Evolutionary conservation across 2,797 vertebrate genomes (phyloP), one percentile per base, ranked within the genome.

Genomic region (Poecilia gillii): DNA sequence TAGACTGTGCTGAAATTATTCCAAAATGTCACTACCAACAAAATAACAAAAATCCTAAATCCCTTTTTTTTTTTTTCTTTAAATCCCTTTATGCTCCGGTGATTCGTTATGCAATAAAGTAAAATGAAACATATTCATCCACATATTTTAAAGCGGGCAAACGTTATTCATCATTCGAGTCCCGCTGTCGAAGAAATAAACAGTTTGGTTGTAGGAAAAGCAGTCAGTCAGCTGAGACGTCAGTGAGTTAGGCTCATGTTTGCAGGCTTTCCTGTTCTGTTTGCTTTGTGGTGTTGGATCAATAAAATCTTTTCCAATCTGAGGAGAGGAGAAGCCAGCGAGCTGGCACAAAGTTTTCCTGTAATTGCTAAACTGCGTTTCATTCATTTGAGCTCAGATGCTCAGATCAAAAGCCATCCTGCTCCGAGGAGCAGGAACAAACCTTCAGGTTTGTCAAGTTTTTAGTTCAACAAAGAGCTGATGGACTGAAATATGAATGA

Each of bases 171-270:
- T 72, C n/a, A 49, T 77, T 80, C 28, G 6, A n/a, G 59, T 70
- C 41, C 39, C 12, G 1, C 20, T 25, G 5, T 62, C 76, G 43
- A 46, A 81, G 47, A 81, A 57, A 66, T 62, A 2, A 72, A 66
- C 5, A 47, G 62, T 55, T 70, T 74, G 76, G 73, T 72, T 81
- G 49, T n/a, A 73, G 86, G 66, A 64, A 80, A 81, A 36, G 66
- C 39, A 41, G 4, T 41, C 2, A 14, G 72, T 62, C 43, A 70
- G 73, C 49, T 13, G 71, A 79, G 45, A 33, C 68, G 36, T 79
- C 16, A 64, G 39, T 36, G 62, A 75, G 75, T 74, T 53, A 18
- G 71, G 68, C 75, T 36, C 62, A 77, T 86, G 79, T 83, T 81
- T 11, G 57, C 78, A 66, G 77, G 72, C 23, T 77, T 39, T 43